Conservation (phyloP, 2,888 invertebrate species). For the Clostera curtula region DNA sequence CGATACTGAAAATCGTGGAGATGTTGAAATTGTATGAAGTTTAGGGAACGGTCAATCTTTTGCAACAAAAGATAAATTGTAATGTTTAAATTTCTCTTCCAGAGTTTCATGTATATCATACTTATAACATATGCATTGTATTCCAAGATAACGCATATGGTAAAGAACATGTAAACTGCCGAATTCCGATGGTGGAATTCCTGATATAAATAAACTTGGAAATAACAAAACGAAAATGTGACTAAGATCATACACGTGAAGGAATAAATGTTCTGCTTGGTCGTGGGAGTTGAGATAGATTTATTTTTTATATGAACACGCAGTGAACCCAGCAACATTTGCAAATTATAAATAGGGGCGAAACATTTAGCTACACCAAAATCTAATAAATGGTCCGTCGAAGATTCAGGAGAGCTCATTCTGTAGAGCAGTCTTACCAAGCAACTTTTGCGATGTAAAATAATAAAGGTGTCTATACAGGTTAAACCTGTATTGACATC, state of each 20-base stretch:
- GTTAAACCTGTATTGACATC: too few relatives aligned
- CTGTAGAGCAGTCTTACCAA: too few relatives aligned
- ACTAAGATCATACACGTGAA: slow-evolving; percentile 18
- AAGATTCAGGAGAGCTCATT: too few relatives aligned
- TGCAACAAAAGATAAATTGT: slow-evolving; percentile 21
- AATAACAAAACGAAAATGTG: slow-evolving; percentile 15
- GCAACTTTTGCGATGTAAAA: too few relatives aligned
- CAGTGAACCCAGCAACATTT: slow-evolving; percentile 21
- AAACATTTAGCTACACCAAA: slow-evolving; percentile 29
- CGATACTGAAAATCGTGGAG: slow-evolving; percentile 16
- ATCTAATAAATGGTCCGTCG: too few relatives aligned
- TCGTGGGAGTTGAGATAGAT: slow-evolving; percentile 9
- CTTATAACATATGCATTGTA: slow-evolving; percentile 18
- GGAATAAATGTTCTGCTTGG: slow-evolving; percentile 24
- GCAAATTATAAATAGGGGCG: slow-evolving; percentile 17
- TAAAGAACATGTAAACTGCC: slow-evolving; percentile 10
- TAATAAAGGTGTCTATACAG: too few relatives aligned
- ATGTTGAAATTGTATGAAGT: slow-evolving; percentile 12
- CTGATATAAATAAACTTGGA: slow-evolving; percentile 14
- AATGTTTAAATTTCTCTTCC: slow-evolving; percentile 12
- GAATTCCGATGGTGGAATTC: slow-evolving; percentile 10
- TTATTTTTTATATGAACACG: slow-evolving; percentile 22
- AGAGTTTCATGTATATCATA: slow-evolving; percentile 20
- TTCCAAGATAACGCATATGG: slow-evolving; percentile 12
- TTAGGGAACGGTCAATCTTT: slow-evolving; percentile 23